Conservation (phyloP, 2,113 vertebrate species). For the Eptesicus fuscus region DNA sequence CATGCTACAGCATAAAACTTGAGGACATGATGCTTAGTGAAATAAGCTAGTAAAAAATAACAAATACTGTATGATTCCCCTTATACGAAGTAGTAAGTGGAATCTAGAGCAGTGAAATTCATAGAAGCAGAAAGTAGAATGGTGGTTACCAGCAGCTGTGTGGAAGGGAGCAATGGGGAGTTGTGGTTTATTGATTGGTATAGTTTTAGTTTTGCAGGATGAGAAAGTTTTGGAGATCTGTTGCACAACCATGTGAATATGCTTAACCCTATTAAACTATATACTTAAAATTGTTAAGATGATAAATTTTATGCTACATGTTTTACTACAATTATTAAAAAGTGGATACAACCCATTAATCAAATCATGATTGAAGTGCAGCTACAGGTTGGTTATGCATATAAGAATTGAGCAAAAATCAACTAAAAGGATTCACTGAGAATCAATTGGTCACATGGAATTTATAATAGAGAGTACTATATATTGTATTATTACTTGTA, state of each 20-base stretch:
- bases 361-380: background rate
- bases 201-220: background rate
- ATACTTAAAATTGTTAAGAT: background rate
- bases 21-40: background rate
- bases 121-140: too few species aligned
- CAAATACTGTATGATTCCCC: background rate
- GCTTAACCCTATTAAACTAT: background rate
- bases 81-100: background rate
- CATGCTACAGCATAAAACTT: background rate
- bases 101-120: background rate
- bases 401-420: background rate
- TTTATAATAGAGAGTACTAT: background rate
- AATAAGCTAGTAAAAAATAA: background rate
- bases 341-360: background rate
- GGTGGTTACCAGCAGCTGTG: background rate
- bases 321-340: background rate
- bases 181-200: background rate
- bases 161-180: background rate
- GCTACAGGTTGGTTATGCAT: background rate
- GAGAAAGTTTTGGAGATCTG: background rate
- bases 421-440: background rate
- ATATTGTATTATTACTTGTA: background rate
- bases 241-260: background rate
- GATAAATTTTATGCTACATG: background rate
- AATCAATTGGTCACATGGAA: background rate